Conservation (phyloP, 2,797 vertebrate species). For the Esox masquinongy region DNA sequence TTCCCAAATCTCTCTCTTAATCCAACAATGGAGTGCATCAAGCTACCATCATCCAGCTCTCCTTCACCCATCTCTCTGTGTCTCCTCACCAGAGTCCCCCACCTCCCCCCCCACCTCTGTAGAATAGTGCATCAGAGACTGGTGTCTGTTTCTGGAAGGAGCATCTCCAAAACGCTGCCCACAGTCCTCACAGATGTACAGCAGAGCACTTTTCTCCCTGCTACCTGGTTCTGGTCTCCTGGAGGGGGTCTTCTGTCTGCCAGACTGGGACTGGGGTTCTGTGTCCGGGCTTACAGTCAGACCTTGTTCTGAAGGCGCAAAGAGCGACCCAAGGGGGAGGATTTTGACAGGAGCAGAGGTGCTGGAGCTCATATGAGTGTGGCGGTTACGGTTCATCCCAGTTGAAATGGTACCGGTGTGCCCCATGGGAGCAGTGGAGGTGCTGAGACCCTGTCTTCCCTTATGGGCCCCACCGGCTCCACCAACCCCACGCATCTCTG, state of each 20-base stretch:
- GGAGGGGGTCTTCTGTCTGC: neutral
- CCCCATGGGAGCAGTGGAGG: conserved; percentile 1
- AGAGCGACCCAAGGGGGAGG: conserved; percentile 12
- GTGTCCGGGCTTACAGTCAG: neutral
- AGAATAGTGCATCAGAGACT: conserved; percentile 72
- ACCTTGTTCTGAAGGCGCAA: neutral
- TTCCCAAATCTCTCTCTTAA: conserved; percentile 4
- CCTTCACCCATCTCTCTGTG: conserved; percentile 32
- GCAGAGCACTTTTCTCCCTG: conserved; percentile 33
- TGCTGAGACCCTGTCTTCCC: conserved; percentile 44
- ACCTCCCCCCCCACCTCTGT: conserved; percentile 51
- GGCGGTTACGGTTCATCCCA: neutral
- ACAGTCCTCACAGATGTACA: conserved; percentile 79
- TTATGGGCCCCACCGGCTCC: conserved; percentile 16
- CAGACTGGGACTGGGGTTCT: conserved; percentile 34
- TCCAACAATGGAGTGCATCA: neutral
- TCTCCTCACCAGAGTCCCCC: conserved; percentile 19
- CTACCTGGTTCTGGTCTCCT: conserved; percentile 17
- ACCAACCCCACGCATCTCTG: conserved; percentile 50
- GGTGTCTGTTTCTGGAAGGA: conserved; percentile 76
- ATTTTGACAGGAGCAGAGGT: conserved; percentile 9
- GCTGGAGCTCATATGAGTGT: conserved; percentile 8
- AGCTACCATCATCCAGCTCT: conserved; percentile 15
- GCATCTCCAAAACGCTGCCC: conserved; percentile 76
- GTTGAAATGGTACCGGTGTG: conserved; percentile 52